Evolutionary conservation across 2,888 invertebrate species (phyloP), one percentile per base, ranked within the genome.

Genomic region (Plagodis pulveraria): DNA sequence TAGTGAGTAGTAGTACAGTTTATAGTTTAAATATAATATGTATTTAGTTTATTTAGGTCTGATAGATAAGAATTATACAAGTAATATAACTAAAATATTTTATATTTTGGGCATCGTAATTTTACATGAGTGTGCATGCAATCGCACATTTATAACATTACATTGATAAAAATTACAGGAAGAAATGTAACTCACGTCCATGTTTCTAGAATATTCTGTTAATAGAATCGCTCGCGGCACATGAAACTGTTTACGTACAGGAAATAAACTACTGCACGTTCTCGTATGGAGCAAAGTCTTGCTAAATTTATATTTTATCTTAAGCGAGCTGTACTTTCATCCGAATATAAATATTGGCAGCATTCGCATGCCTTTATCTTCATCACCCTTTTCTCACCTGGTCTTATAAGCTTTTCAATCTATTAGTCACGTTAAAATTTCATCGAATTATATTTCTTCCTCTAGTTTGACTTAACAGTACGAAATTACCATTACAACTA

Each of bases 361-460:
- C 52, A 47, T 45, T 7, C 55, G 36, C 34, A 40, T 32, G 36
- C 10, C 45, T 46, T 40, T 38, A 48, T 11, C 45, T 57, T 41
- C 50, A 59, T 58, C 46, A 42, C 50, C 42, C 51, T 54, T 48
- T 44, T 38, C 48, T 46, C 12, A 11, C 42, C 49, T 51, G 40
- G 46, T 48, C 52, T 43, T 33, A 42, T 44, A 52, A 46, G 48
- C 48, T 48, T 55, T 47, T 6, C 50, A n/a, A 43, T 50, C 36
- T 41, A 45, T 10, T 52, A 60, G 41, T 54, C 54, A 32, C 36
- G 45, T 50, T 36, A 51, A 45, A 53, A 42, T 50, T 47, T 45
- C 41, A 50, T 41, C 65, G 72, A 79, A 78, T 83, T 80, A 78
- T 74, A 81, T 80, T 81, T 81, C 83, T 84, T 77, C 73, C 80